These are phyloP conservation scores for Agonopterix subpropinquella DNA, from an alignment of 2,888 invertebrate species.

Conservation along the genomic window DNA sequence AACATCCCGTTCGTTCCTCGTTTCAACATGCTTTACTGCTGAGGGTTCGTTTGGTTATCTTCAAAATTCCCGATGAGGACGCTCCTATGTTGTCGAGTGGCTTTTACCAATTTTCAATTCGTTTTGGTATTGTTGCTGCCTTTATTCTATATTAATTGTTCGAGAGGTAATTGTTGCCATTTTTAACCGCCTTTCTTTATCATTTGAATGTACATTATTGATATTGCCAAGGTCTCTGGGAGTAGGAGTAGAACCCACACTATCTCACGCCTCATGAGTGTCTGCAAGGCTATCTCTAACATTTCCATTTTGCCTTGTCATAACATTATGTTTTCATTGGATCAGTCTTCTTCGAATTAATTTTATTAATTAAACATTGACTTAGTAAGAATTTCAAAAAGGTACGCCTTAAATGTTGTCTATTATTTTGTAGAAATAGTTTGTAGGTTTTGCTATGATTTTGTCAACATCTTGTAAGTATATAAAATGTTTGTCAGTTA, in stretches of 20 bases:
- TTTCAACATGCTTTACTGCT: too few species aligned
- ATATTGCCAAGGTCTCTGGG: slow-evolving; percentile 21
- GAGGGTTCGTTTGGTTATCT: too few species aligned
- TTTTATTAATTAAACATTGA: too few species aligned
- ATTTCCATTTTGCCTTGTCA: slow-evolving; percentile 5
- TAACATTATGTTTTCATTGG: neutral
- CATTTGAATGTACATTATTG: slow-evolving; percentile 11
- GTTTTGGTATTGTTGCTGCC: neutral
- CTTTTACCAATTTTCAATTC: slow-evolving; percentile 17
- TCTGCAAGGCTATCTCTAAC: slow-evolving; percentile 33
- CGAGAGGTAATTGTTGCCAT: slow-evolving; percentile 2
- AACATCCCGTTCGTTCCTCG: too few species aligned
- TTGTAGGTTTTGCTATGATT: too few species aligned
- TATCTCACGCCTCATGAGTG: slow-evolving; percentile 22
- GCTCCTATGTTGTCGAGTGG: slow-evolving; percentile 16
- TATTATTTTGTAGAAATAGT: too few species aligned
- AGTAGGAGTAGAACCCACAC: slow-evolving; percentile 32
- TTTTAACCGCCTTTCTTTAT: neutral
- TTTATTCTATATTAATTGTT: slow-evolving; percentile 1
- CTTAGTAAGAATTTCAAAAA: too few species aligned
- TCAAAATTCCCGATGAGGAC: too few species aligned
- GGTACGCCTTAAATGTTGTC: too few species aligned
- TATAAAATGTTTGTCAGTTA: too few species aligned
- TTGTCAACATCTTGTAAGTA: too few species aligned
- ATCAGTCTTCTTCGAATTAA: too few species aligned